These are phyloP conservation scores for Carcinoscorpius rotundicauda DNA, from an alignment of 1,140 invertebrate genomes.

Conservation along the genomic window DNA sequence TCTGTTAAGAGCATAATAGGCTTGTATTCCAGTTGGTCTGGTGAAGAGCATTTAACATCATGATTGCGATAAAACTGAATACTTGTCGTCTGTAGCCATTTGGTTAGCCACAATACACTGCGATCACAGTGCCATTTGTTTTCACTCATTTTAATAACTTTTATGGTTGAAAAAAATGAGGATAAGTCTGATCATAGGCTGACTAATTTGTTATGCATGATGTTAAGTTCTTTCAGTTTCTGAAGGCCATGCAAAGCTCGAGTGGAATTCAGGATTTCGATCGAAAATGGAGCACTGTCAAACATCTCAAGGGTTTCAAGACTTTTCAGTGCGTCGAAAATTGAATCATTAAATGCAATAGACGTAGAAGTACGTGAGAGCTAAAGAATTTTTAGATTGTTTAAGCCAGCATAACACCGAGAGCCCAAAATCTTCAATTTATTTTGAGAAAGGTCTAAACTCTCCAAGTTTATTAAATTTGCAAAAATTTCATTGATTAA, in stretches of 20 bases:
- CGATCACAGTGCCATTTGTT: conserved; percentile 37
- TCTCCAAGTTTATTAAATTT: conserved; percentile 33
- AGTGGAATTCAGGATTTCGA: conserved; percentile 45
- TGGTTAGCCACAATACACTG: conserved; percentile 31
- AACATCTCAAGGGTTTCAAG: conserved; percentile 57
- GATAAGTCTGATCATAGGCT: conserved; percentile 51
- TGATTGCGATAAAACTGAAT: conserved; percentile 28
- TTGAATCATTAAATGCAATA: conserved; percentile 31
- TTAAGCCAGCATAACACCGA: conserved; percentile 50
- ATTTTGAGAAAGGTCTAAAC: conserved; percentile 63
- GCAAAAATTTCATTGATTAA: conserved; percentile 31
- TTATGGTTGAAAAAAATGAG: conserved; percentile 52
- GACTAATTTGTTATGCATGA: conserved; percentile 49
- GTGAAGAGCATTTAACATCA: conserved; percentile 27
- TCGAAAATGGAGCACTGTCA: conserved; percentile 52
- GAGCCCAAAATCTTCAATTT: conserved; percentile 50
- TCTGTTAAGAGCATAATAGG: conserved; percentile 19
- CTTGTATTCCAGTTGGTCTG: conserved; percentile 24
- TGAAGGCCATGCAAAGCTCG: conserved; percentile 51
- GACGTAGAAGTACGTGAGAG: conserved; percentile 50
- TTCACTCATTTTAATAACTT: conserved; percentile 33
- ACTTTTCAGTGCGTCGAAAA: conserved; percentile 47
- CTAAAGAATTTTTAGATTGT: conserved; percentile 47
- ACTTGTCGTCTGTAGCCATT: conserved; percentile 31
- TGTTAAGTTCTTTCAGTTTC: conserved; percentile 47